Conservation (phyloP, 2,113 vertebrate genomes). For the Cricetomys ansorgei region DNA sequence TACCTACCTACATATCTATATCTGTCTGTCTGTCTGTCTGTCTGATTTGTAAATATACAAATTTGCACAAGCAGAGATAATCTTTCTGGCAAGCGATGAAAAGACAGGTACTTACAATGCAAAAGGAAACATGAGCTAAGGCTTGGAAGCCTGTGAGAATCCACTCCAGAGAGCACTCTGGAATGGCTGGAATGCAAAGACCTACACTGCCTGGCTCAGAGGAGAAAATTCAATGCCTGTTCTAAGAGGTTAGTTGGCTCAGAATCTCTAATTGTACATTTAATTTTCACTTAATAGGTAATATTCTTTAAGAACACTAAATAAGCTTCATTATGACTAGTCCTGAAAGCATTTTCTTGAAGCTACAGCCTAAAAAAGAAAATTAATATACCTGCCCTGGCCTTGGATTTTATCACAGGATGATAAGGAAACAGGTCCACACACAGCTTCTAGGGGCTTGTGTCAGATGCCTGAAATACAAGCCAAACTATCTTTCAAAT, state of each 20-base stretch:
- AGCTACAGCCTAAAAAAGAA: background rate
- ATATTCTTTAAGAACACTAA: background rate
- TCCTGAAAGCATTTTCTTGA: conserved; percentile 21
- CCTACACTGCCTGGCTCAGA: background rate
- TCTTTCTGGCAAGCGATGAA: background rate
- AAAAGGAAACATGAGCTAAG: background rate
- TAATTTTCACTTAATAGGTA: background rate
- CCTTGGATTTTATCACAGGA: background rate
- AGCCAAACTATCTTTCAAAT: background rate
- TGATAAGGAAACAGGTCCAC: background rate
- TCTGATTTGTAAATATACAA: background rate
- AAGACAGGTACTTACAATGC: background rate
- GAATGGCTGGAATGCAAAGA: conserved; percentile 34
- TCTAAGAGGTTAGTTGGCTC: background rate
- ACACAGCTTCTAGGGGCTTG: background rate
- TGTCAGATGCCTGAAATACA: background rate
- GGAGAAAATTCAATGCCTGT: background rate
- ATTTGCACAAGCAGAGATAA: background rate
- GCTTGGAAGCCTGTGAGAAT: background rate
- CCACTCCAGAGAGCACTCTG: background rate
- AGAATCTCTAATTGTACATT: conserved; percentile 7
- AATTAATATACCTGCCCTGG: background rate
- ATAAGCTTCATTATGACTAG: background rate
- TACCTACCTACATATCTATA: background rate
- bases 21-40: background rate